Conservation (phyloP, 2,888 invertebrate genomes). For the Cenopis cana region DNA sequence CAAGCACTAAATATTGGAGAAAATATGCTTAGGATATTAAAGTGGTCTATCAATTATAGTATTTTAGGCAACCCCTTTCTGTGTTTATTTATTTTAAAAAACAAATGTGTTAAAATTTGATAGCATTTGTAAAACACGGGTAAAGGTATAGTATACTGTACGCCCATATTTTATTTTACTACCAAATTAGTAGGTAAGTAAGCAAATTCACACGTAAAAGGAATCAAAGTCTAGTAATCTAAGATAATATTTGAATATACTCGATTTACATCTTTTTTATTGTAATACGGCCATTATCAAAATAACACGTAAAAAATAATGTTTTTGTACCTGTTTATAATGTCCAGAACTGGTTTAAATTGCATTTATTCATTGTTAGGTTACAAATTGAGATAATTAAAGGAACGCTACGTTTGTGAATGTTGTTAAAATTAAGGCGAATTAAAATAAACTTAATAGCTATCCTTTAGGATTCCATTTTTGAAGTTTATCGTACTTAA, state of each 20-base stretch:
- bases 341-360: constrained; percentile 7
- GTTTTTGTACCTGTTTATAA: neutral
- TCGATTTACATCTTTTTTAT: too few relatives aligned
- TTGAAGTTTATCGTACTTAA: constrained; percentile 31
- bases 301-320: neutral
- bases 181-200: too few relatives aligned
- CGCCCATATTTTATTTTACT: too few relatives aligned
- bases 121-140: too few relatives aligned
- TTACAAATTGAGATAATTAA: neutral
- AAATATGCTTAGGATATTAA: constrained; percentile 3
- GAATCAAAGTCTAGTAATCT: too few relatives aligned
- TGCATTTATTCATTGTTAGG: neutral
- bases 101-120: too few relatives aligned
- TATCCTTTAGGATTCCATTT: constrained; percentile 25
- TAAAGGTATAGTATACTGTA: too few relatives aligned
- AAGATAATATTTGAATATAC: too few relatives aligned
- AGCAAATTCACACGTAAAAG: too few relatives aligned
- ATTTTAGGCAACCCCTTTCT: neutral
- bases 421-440: constrained; percentile 13
- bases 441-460: constrained; percentile 16
- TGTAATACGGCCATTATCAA: neutral
- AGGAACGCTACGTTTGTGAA: neutral
- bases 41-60: neutral
- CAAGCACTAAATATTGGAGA: constrained; percentile 11
- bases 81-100: neutral